Percentiles rank a stretch among this genome's conserved stretches.
These are phyloP conservation scores for Pithys albifrons DNA, from an alignment of 2,113 vertebrate genomes.

Conservation along the genomic window DNA sequence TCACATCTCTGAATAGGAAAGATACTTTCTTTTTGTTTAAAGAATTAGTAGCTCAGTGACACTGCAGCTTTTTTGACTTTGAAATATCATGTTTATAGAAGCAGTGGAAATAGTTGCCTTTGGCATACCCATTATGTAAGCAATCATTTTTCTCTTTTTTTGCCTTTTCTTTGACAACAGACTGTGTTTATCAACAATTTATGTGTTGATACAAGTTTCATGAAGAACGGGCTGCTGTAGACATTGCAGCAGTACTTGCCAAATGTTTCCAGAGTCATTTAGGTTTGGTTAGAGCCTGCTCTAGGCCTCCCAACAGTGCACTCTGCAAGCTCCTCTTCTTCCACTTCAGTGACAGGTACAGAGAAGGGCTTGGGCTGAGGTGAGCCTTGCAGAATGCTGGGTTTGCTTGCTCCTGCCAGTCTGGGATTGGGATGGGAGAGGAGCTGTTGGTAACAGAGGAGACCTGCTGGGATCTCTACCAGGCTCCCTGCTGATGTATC, in stretches of 20 bases:
- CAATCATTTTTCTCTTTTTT: not conserved
- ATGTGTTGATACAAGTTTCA: not conserved
- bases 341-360: not conserved
- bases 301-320: not conserved
- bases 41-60: not conserved
- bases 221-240: not conserved
- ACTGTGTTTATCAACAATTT: not conserved
- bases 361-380: not conserved
- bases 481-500: accelerated
- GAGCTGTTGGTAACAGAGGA: not conserved
- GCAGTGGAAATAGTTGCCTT: not conserved
- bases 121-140: not conserved
- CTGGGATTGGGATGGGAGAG: not conserved
- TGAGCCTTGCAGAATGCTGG: not conserved
- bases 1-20: not conserved
- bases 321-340: accelerated
- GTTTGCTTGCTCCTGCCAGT: not conserved
- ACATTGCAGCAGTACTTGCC: not conserved
- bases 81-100: not conserved
- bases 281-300: not conserved
- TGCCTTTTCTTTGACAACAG: not conserved
- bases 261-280: not conserved
- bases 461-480: not conserved
- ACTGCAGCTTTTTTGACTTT: not conserved
- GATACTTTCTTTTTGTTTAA: not conserved